Conservation (phyloP, 2,113 vertebrate species). For the Takifugu flavidus region DNA sequence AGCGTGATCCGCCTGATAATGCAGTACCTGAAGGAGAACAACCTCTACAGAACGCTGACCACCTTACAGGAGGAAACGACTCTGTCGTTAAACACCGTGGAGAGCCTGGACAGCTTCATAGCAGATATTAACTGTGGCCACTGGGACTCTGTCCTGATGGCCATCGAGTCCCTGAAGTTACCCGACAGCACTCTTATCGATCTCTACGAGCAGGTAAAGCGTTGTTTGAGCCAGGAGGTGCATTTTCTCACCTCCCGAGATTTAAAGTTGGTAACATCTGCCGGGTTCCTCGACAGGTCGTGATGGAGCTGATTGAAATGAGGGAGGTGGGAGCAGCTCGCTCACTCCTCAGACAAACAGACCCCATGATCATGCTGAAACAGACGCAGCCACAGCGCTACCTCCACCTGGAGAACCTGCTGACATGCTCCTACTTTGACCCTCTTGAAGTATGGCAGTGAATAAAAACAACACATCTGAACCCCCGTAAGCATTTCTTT, state of each 20-base stretch:
- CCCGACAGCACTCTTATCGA: slow-evolving; percentile 96
- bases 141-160: slow-evolving; percentile 95
- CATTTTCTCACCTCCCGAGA: too few species aligned
- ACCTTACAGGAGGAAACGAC: slow-evolving; percentile 95
- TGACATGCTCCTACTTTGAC: slow-evolving; percentile 93
- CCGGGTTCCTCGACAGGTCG: slow-evolving; percentile 77
- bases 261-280: not conserved
- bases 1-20: slow-evolving; percentile 97
- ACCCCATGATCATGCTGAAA: slow-evolving; percentile 99
- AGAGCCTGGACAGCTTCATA: slow-evolving; percentile 97
- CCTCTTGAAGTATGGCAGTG: slow-evolving; percentile 84
- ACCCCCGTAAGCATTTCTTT: too few species aligned
- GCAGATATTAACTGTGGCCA: slow-evolving; percentile 95
- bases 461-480: not conserved
- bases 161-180: slow-evolving; percentile 94
- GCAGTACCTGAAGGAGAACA: slow-evolving; percentile 98
- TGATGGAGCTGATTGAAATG: slow-evolving; percentile 95
- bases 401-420: slow-evolving; percentile 89
- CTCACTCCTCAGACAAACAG: slow-evolving; percentile 91
- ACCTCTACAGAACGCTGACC: slow-evolving; percentile 86
- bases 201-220: slow-evolving; percentile 91
- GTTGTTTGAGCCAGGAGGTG: not conserved
- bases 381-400: slow-evolving; percentile 93
- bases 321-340: slow-evolving; percentile 91
- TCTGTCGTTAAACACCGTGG: slow-evolving; percentile 93